phyloP scores from a whole-genome alignment of 2,888 invertebrate species.

The Salpingus planirostris region DNA sequence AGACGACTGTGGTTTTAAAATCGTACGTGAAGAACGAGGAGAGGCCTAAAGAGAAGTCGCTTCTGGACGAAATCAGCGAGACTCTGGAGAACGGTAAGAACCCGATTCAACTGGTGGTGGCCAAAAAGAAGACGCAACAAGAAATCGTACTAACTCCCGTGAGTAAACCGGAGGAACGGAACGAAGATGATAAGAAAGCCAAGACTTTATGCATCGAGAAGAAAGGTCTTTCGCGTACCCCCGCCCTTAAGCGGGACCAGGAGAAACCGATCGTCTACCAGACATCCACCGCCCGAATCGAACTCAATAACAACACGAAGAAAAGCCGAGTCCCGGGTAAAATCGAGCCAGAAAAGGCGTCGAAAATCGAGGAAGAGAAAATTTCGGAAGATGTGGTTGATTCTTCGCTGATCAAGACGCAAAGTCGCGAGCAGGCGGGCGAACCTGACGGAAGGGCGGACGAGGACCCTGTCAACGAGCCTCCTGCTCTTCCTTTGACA shows the following conservation, averaged over 20 bases:
- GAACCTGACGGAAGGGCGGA: constrained; percentile 84
- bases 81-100: constrained; percentile 59
- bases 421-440: constrained; percentile 70
- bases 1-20: constrained; percentile 48
- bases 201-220: constrained; percentile 26
- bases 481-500: constrained; percentile 60
- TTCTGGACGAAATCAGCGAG: constrained; percentile 65
- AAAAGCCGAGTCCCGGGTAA: constrained; percentile 22
- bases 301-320: constrained; percentile 33
- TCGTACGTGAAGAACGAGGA: constrained; percentile 47
- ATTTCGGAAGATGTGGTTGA: constrained; percentile 8
- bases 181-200: constrained; percentile 15
- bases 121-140: constrained; percentile 28
- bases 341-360: constrained; percentile 14
- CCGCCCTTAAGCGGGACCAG: constrained; percentile 57
- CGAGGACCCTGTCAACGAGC: constrained; percentile 54
- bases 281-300: constrained; percentile 36
- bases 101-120: constrained; percentile 35
- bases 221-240: constrained; percentile 46
- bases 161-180: constrained; percentile 23
- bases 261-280: constrained; percentile 57
- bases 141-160: constrained; percentile 24
- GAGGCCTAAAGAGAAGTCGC: constrained; percentile 50
- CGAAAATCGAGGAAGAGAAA: constrained; percentile 10
- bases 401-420: too few species aligned